Percentiles rank a stretch among this genome's conserved stretches.
Evolutionary conservation across 2,888 invertebrate species (phyloP).

Genomic region (Tipula confusa): DNA sequence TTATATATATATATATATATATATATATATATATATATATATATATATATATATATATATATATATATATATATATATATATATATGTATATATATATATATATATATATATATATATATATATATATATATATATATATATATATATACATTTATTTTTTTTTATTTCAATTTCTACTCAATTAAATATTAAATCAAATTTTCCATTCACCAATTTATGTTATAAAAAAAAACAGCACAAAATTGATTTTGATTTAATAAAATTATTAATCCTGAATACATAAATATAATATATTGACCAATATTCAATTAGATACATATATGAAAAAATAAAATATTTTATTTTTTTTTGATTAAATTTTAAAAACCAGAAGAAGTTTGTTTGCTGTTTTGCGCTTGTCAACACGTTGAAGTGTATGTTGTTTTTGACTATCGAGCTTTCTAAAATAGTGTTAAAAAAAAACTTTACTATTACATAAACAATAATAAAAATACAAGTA

Average conservation of each 20-base stretch:
- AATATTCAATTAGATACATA: neutral
- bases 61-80: too few relatives aligned
- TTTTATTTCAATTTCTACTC: neutral
- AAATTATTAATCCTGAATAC: neutral
- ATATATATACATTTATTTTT: too few relatives aligned
- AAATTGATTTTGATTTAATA: neutral
- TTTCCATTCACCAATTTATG: constrained; percentile 8
- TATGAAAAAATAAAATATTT: neutral
- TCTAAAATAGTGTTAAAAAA: too few relatives aligned
- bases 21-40: too few relatives aligned
- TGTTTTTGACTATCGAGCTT: neutral
- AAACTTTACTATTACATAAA: too few relatives aligned
- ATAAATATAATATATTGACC: neutral
- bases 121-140: too few relatives aligned
- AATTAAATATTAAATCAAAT: constrained; percentile 7
- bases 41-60: too few relatives aligned
- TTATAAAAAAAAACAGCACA: too few relatives aligned
- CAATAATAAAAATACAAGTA: too few relatives aligned
- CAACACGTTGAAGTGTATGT: neutral
- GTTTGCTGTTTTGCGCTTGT: neutral
- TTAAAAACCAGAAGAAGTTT: neutral
- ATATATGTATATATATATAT: too few relatives aligned
- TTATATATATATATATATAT: too few relatives aligned
- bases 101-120: too few relatives aligned
- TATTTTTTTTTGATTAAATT: neutral